Evolutionary conservation across 2,797 vertebrate species (phyloP), one percentile per base, ranked within the genome.

Genomic region (Lepilemur septentrionalis): DNA sequence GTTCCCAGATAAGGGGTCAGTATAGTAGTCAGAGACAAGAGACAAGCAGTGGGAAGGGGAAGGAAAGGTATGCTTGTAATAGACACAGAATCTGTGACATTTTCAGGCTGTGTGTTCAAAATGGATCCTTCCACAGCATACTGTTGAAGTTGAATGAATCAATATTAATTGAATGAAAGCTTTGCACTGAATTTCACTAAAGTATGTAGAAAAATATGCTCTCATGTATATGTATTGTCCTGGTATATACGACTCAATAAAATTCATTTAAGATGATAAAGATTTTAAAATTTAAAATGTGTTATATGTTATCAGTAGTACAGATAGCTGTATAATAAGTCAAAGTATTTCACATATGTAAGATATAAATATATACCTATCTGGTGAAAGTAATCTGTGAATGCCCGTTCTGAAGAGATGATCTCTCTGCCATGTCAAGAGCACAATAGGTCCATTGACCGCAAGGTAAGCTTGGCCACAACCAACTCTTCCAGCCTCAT

Each of bases 241-340:
- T 41, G 52, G 28, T 70, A 4, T 43, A 13, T 30, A 4, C 20
- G 25, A 43, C 23, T 63, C 61, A 52, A 46, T 93, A 52, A 95
- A 78, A 75, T 57, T 69, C 50, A 65, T n/a, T 67, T 57, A 59
- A 50, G 65, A 30, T 30, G 86, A n/a, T 69, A 79, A 82, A 57
- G 38, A 61, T 67, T 92, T 92, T 94, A 69, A 52, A 76, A 89
- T 65, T 50, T 48, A 35, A 94, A 91, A 73, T 55, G 12, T 72
- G 13, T 59, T 78, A 18, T 30, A 23, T 73, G 20, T 69, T 35
- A 5, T 59, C 48, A 90, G 46, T 50, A 15, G 17, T 43, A 57
- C 38, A 89, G n/a, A 72, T 63, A 52, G 13, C 50, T 70, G 4
- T 48, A 5, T 50, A 69, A 35, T 46, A 57, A 48, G 30, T 52